Evolutionary conservation across 30 jellyfish, hydroid and myxozoan genomes (phyloP), one percentile per base, ranked within the genome.

Genomic region (Aurelia sp.): DNA sequence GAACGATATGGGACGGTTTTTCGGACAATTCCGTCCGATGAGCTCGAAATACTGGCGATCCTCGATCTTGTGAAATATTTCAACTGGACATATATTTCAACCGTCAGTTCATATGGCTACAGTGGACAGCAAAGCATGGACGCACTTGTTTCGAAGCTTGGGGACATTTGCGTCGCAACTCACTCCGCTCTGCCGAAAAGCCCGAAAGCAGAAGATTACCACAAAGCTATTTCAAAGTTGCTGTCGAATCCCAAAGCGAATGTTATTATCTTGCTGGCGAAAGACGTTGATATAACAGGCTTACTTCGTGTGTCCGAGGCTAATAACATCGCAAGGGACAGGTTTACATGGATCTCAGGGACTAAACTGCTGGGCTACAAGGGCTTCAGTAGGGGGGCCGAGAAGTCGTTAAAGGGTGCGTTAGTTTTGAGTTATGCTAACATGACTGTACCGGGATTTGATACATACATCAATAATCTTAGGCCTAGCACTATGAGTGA

Each of bases 21-120:
- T 21, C 82, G 88, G 48, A 77, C 88, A 61, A 82, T 61, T 2
- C 88, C 88, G 31, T 60, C 88, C 7, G 88, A 77, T 18, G 41
- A 44, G 51, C 48, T 18, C 44, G 62, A 62, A 77, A 30, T 77
- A 13, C 15, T 4, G 20, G 88, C 88, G 6, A 21, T 62, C 4
- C 15, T 77, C 23, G 79, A 77, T 60, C 40, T 77, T 18, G 27
- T 77, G 0, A 51, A 48, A 4, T 59, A 62, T 77, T 77, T 77
- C 31, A 77, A 77, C 35, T 77, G 88, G 88, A 77, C 78, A 4
- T 77, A 77, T 58, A 37, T 77, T 22, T 77, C 88, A 6, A 51
- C 60, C 20, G 65, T 77, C 9, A 77, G 50, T 62, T 77, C 88
- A 20, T 77, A 58, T 33, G 88, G 65, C 31, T 35, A 77, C 30